Percentiles rank a stretch among this genome's conserved stretches.
Evolutionary conservation across 2,888 invertebrate genomes (phyloP).

Genomic region (Apamea epomidion): DNA sequence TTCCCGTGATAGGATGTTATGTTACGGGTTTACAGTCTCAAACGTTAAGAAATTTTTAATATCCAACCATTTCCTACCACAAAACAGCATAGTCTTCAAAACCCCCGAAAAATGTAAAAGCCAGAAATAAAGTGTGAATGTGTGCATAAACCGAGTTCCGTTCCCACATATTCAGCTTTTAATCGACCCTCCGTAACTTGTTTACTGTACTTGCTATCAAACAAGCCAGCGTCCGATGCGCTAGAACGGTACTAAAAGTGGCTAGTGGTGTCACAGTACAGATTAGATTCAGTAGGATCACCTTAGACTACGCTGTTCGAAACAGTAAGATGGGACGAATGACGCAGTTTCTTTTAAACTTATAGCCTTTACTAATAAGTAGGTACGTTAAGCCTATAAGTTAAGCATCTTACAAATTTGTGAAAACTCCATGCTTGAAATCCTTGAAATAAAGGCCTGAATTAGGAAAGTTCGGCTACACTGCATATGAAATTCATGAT

Average conservation of each 20-base stretch:
- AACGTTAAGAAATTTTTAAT: neutral
- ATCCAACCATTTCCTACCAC: neutral
- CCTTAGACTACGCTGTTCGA: neutral
- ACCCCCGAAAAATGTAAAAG: conserved; percentile 34
- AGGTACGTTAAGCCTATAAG: neutral
- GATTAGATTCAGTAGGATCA: conserved; percentile 13
- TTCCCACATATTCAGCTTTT: conserved; percentile 53
- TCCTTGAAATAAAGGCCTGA: neutral
- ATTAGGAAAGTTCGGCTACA: too few relatives aligned
- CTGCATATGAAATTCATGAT: neutral
- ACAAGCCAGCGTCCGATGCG: conserved; percentile 38
- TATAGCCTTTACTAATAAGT: neutral
- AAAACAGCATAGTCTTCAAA: neutral
- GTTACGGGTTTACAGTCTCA: neutral
- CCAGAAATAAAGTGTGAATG: conserved; percentile 34
- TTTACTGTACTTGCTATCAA: conserved; percentile 50
- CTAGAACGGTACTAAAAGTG: conserved; percentile 47
- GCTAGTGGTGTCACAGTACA: neutral
- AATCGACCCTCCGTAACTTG: conserved; percentile 49
- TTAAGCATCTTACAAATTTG: too few relatives aligned
- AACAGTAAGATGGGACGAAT: neutral
- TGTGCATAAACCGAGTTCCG: conserved; percentile 31
- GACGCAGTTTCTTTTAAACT: neutral
- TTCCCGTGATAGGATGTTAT: neutral
- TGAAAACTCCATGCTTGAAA: neutral